Base-by-base conservation (phyloP, 2,888 invertebrate genomes). In the Bombylius discolor region DNA sequence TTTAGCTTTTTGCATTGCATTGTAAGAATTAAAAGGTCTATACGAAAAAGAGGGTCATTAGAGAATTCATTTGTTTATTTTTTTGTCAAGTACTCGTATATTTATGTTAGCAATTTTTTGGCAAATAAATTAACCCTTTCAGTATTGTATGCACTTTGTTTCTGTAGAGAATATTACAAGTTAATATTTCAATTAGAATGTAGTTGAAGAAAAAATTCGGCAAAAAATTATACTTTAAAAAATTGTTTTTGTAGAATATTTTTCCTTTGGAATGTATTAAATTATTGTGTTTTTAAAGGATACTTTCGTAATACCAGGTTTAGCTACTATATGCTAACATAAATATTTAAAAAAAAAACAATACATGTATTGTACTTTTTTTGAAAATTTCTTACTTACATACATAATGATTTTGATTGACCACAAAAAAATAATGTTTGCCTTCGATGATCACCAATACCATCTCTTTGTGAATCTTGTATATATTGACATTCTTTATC, bases 371-470 rank as follows among this genome's bases (percentile, higher is more conserved):
- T n/a, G n/a, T n/a, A n/a, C n/a, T n/a, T 23, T 23, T 23, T 23
- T 32, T 64, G 23, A 23, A 23, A 50, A 61, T 50, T 23, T 23
- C 12, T 33, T 75, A 75, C 86, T 78, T 70, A 88, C 88, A 84
- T 81, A 81, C 88, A 89, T 61, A 85, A 84, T 49, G 83, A 80
- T 61, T 85, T 82, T 23, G 23, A 23, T 69, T 92, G 90, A 6
- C 92, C 92, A 68, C 92, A 93, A 74, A 92, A 92, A 76, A 91
- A 90, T 64, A 90, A 81, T 4, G 88, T 85, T 68, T 90, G 89
- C 34, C 90, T 76, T 56, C 89, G 79, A 67, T 88, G 89, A 73
- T 91, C 90, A 0, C 88, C 87, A 62, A 87, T 87, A 2, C 83
- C 81, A 68, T 89, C 89, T 64, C 83, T 81, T 3, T 85, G 82